Evolutionary conservation across 2,888 invertebrate genomes (phyloP), one percentile per base, ranked within the genome.

Genomic region (Sarcophaga variegata): DNA sequence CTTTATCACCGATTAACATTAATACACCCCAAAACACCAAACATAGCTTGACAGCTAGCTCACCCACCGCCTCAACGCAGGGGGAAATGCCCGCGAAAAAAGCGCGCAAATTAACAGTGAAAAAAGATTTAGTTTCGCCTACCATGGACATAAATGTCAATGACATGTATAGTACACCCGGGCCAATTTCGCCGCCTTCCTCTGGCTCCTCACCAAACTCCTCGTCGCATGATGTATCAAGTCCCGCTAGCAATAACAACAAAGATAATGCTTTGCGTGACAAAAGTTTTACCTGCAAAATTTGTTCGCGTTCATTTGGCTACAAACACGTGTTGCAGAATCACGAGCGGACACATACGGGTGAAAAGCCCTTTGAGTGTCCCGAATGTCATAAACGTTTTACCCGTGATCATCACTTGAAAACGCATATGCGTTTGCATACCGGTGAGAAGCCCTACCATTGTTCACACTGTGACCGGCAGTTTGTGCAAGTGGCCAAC

Each of bases 311-410:
- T 89, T 97, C 97, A 14, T 98, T 98, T 91, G 98, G 98, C 71
- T 98, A 98, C 94, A 98, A 98, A 92, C 98, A 98, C 93, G 98
- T 98, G 25, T 94, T 98, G 74, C 98, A 98, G 93, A 98, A 98
- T 92, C 98, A 98, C 93, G 98, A 98, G 91, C 95, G 98, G 89
- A 98, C 98, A 0, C 98, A 98, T 93, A 98, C 98, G 0, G 98
- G 98, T 0, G 98, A 98, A 92, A 98, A 98, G 91, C 98, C 98
- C 0, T 98, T 98, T 94, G 97, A 97, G 92, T 98, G 98, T 91
- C 96, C 96, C 49, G 97, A 97, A 93, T 98, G 98, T 92, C 97
- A 97, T 92, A 98, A 98, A 93, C 95, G 97, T 88, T 98, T 98
- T 93, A 98, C 98, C 2, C 95, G 98, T 74, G 98, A 98, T 92